These are phyloP conservation scores for Nettapus auritus DNA, from an alignment of 2,113 vertebrate genomes.

Conservation along the genomic window DNA sequence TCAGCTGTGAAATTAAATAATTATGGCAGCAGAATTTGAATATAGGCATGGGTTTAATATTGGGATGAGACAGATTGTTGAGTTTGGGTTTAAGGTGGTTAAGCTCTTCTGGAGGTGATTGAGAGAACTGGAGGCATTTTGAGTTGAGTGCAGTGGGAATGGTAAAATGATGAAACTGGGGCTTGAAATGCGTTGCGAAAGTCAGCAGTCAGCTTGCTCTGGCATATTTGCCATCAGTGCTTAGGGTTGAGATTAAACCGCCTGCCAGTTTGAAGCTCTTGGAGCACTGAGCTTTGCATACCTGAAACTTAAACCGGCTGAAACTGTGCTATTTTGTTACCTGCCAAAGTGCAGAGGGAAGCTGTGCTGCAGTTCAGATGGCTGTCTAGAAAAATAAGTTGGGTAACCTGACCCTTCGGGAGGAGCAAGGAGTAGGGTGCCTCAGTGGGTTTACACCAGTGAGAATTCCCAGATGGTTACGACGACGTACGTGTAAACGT, in stretches of 20 bases:
- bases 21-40: neutral
- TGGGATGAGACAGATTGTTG: neutral
- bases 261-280: neutral
- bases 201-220: neutral
- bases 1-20: neutral
- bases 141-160: neutral
- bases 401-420: neutral
- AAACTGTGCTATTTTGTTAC: neutral
- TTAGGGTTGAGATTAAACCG: neutral
- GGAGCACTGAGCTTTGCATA: neutral
- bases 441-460: neutral
- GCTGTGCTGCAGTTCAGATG: neutral
- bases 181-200: neutral
- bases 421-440: neutral
- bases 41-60: neutral
- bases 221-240: neutral
- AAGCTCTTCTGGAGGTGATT: neutral
- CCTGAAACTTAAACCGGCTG: neutral
- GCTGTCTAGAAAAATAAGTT: neutral
- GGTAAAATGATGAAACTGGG: constrained; percentile 14
- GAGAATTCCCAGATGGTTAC: neutral
- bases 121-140: neutral
- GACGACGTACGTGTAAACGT: neutral
- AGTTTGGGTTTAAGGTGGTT: neutral
- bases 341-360: neutral